A percentile compares a stretch with the other conserved stretches of the same genome.
Conservation (phyloP, 1,140 invertebrate genomes). For the Andrena cerasifolii region DNA sequence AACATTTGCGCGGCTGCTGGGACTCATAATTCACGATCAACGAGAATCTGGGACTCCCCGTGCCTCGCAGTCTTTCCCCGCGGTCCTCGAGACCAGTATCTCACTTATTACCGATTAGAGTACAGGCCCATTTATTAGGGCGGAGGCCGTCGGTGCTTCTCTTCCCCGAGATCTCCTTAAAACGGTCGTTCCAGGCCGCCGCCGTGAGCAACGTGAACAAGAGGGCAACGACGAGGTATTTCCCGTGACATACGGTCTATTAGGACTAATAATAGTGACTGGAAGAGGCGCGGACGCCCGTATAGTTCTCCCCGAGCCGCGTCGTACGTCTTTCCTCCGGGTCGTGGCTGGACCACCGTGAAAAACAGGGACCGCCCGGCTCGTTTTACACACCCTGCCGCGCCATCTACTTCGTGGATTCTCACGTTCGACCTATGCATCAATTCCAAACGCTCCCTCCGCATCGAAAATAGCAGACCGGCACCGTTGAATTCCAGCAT, state of each 20-base stretch:
- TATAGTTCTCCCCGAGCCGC: slow-evolving; percentile 11
- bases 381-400: slow-evolving; percentile 4
- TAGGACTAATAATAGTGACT: slow-evolving; percentile 79
- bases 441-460: neutral
- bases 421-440: slow-evolving; percentile 22
- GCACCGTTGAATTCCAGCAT: neutral
- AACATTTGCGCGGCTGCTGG: too few species aligned
- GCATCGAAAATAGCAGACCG: neutral
- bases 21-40: too few species aligned
- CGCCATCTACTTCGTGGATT: neutral
- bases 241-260: slow-evolving; percentile 78
- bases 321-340: slow-evolving; percentile 31
- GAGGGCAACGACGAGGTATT: slow-evolving; percentile 43
- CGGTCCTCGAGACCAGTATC: neutral
- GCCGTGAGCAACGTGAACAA: slow-evolving; percentile 13
- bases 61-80: neutral
- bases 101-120: neutral
- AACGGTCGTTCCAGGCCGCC: neutral
- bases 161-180: slow-evolving; percentile 9
- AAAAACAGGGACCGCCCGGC: slow-evolving; percentile 2
- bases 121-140: slow-evolving; percentile 1
- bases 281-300: slow-evolving; percentile 44
- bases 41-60: neutral
- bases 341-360: slow-evolving; percentile 9
- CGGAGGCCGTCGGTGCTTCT: neutral